Conservation (phyloP, 2,797 vertebrate species). For the Natrix natrix region DNA sequence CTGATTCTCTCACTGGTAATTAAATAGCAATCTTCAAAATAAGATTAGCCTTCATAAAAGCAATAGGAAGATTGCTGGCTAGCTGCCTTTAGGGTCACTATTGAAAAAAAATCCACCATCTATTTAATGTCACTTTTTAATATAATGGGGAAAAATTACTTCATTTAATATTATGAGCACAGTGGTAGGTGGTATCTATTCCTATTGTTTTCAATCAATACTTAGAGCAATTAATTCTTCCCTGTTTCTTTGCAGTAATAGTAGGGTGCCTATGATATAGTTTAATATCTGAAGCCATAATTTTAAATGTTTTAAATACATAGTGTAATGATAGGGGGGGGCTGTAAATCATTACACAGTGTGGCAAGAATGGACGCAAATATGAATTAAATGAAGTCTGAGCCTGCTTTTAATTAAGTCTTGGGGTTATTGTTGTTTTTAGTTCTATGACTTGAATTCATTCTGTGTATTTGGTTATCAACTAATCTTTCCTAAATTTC, state of each 20-base stretch:
- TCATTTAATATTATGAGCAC: constrained; percentile 1
- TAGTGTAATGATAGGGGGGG: not conserved
- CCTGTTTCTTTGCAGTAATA: not conserved
- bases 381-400: constrained; percentile 4
- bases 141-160: not conserved
- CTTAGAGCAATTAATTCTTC: not conserved
- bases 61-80: not conserved
- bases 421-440: not conserved
- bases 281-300: not conserved
- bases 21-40: not conserved
- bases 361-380: not conserved
- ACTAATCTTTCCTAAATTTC: not conserved
- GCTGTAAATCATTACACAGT: not conserved
- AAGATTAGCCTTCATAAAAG: not conserved
- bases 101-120: not conserved
- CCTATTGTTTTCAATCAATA: not conserved
- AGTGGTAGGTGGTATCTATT: constrained; percentile 6
- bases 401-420: not conserved
- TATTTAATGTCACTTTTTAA: not conserved
- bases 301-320: constrained; percentile 5
- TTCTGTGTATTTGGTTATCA: not conserved
- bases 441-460: not conserved
- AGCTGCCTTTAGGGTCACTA: not conserved
- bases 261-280: not conserved
- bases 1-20: not conserved